Conservation (phyloP, 2,888 invertebrate species). For the Tetanocera ferruginea region DNA sequence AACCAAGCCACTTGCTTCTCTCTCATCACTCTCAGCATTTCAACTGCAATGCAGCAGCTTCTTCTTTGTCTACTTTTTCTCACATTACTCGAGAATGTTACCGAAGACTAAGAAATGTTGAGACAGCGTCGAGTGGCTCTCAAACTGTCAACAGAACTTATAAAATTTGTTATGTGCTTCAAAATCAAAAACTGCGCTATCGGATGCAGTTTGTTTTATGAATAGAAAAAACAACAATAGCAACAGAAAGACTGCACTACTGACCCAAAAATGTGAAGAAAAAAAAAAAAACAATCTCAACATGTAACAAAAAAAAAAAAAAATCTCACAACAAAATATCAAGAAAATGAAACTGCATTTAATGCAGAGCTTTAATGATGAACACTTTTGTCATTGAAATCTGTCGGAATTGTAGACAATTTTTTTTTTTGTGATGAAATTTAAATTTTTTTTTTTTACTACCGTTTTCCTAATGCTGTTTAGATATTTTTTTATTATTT, state of each 20-base stretch:
- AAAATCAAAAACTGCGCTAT: no score
- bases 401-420: neutral
- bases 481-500: no score
- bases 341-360: constrained; percentile 8
- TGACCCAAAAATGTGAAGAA: neutral
- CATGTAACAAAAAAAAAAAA: neutral
- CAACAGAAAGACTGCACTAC: neutral
- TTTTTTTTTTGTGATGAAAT: neutral
- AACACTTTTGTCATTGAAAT: constrained; percentile 4
- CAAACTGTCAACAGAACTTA: constrained; percentile 1
- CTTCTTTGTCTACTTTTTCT: neutral
- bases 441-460: neutral
- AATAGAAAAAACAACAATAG: neutral
- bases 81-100: neutral
- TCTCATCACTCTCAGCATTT: no score
- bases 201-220: neutral
- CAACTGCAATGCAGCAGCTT: neutral
- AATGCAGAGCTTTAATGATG: neutral
- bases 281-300: neutral
- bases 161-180: neutral
- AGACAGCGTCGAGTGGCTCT: neutral
- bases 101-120: neutral
- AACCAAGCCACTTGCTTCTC: no score
- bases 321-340: neutral
- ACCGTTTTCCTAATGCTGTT: neutral